Conservation (phyloP, 2,113 vertebrate species). For the Caracal caracal region DNA sequence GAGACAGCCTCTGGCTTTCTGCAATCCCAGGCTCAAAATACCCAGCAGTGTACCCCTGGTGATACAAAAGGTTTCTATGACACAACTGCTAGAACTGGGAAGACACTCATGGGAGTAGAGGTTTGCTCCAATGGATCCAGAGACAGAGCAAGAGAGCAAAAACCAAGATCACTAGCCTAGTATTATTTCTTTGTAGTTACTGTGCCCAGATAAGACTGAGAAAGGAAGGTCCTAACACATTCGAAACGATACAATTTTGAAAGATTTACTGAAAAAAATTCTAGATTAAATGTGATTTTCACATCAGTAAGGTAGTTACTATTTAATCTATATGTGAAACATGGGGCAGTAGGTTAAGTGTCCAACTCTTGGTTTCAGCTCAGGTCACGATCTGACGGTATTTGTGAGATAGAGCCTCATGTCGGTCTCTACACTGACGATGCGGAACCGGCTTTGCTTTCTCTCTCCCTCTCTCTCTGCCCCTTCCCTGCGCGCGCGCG, state of each 20-base stretch:
- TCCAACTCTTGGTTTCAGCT: too few species aligned
- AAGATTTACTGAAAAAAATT: neutral
- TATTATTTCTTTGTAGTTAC: neutral
- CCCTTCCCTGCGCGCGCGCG: fast-evolving
- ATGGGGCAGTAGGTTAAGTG: too few species aligned
- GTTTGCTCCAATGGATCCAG: neutral
- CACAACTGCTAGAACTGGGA: neutral
- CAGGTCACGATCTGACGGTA: too few species aligned
- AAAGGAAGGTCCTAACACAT: neutral
- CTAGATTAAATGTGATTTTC: neutral
- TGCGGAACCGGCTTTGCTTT: too few species aligned
- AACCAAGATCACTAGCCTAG: neutral
- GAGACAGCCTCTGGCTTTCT: neutral
- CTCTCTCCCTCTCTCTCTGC: too few species aligned
- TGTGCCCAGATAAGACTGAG: neutral
- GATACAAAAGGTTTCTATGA: neutral
- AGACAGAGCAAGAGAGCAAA: neutral
- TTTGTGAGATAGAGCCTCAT: too few species aligned
- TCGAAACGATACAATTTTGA: neutral
- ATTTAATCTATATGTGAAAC: neutral
- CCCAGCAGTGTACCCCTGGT: neutral
- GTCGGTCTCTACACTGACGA: too few species aligned
- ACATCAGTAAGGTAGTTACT: neutral
- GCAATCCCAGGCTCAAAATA: neutral
- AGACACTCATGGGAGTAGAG: neutral